Evolutionary conservation across 2,113 vertebrate species (phyloP).

Genomic region (Hassar affinis): DNA sequence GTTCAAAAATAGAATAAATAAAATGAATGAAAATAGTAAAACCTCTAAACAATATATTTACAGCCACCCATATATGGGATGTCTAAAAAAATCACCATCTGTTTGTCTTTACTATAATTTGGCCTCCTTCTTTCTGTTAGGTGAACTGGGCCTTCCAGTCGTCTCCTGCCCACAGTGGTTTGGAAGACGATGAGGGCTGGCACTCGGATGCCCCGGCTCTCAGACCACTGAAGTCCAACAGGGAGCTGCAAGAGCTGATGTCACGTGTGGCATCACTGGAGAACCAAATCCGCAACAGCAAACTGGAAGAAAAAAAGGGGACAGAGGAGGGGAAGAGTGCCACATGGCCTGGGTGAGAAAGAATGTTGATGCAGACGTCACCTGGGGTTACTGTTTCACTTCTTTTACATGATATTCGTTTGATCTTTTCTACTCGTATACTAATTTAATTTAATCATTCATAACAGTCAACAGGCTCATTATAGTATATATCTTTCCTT

Average conservation of each 20-base stretch:
- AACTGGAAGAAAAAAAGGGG: slow-evolving; percentile 62
- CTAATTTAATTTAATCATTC: not conserved
- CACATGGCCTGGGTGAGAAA: slow-evolving; percentile 84
- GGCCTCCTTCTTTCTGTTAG: slow-evolving; percentile 38
- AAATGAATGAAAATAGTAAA: not conserved
- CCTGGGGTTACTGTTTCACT: not conserved
- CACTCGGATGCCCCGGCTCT: slow-evolving; percentile 74
- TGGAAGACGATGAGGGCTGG: slow-evolving; percentile 89
- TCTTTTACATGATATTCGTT: not conserved
- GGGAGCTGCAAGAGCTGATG: slow-evolving; percentile 81
- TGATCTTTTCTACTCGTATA: not conserved
- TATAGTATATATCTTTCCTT: not conserved
- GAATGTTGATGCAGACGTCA: not conserved
- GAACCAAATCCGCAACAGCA: slow-evolving; percentile 75
- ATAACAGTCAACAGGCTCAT: not conserved
- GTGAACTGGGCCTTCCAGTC: slow-evolving; percentile 68
- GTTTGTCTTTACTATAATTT: not conserved
- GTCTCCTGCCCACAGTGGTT: slow-evolving; percentile 74
- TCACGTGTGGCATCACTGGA: slow-evolving; percentile 84
- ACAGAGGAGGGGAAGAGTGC: slow-evolving; percentile 78
- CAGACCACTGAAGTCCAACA: slow-evolving; percentile 65
- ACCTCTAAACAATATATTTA: not conserved
- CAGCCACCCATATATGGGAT: not conserved
- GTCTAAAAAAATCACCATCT: not conserved
- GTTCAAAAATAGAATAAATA: not conserved